Evolutionary conservation across 2,113 vertebrate species (phyloP), one percentile per base, ranked within the genome.

Genomic region (Lathamus discolor): DNA sequence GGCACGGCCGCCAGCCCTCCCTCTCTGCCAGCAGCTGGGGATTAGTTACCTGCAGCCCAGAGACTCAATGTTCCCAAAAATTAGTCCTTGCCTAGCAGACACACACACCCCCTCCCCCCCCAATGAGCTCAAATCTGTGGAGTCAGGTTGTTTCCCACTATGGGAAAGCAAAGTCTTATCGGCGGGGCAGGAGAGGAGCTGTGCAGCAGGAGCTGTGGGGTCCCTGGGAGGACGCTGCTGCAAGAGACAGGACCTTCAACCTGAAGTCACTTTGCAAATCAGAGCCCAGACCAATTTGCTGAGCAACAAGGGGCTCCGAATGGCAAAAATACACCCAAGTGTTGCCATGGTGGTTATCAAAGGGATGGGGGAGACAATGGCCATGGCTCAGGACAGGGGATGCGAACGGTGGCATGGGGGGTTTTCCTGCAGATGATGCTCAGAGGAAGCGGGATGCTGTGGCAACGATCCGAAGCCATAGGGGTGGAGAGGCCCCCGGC

Each of bases 61-160:
- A 96, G 86, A 94, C 88, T 90, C 52, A 84, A 86, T 84, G 90
- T 94, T 96, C 93, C 73, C 62, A 37, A 69, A 92, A 77, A 75
- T 80, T 37, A 61, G 18, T 18, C 49, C 69, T 90, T 92, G 77
- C 80, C 77, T 49, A 54, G 81, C 64, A 62, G 46, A 90, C 37
- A 87, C 10, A 39, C 37, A 37, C 9, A 9, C 39, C 39, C 39
- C 39, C 39, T 10, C 39, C 39, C 39, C 39, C 39, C 51, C 51
- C 1, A 1, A 79, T 33, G 8, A 2, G 54, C 73, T 88, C 88
- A 82, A 73, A 93, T 84, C 52, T 92, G 88, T 86, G 78, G 62
- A 66, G 62, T 86, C 86, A 94, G 92, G 88, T 48, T 76, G 85
- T 91, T 96, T 76, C 22, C 27, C 3, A 4, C 63, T 27, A 31